Evolutionary conservation across 2,888 invertebrate species (phyloP).

Genomic region (Parelbella ahira): DNA sequence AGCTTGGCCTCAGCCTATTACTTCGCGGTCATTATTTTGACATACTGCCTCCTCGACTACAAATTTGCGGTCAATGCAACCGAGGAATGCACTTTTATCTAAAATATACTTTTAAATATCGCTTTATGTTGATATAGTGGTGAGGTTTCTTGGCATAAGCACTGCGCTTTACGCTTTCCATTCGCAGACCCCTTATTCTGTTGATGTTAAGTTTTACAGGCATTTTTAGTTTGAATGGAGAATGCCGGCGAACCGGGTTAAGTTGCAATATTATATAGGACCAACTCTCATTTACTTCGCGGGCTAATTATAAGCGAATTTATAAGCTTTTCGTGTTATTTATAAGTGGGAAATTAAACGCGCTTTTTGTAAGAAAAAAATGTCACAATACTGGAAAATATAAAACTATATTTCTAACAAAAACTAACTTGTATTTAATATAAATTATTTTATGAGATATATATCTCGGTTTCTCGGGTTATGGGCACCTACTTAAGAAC

Average conservation of each 20-base stretch:
- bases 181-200: slow-evolving; percentile 21
- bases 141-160: slow-evolving; percentile 47
- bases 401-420: too few species aligned
- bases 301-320: slow-evolving; percentile 23
- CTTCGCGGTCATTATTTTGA: slow-evolving; percentile 75
- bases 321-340: slow-evolving; percentile 21
- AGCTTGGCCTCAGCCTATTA: slow-evolving; percentile 49
- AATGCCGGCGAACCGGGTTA: slow-evolving; percentile 20
- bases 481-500: too few species aligned
- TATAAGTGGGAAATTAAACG: slow-evolving; percentile 20
- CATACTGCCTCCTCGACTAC: slow-evolving; percentile 63
- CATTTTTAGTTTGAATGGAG: slow-evolving; percentile 25
- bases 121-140: slow-evolving; percentile 54
- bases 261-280: slow-evolving; percentile 25
- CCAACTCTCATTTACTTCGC: slow-evolving; percentile 17
- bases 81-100: slow-evolving; percentile 64
- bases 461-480: too few species aligned
- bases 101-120: slow-evolving; percentile 65
- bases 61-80: slow-evolving; percentile 73
- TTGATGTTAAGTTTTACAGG: slow-evolving; percentile 21
- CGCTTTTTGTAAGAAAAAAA: too few species aligned
- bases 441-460: too few species aligned
- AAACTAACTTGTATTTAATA: too few species aligned
- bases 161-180: slow-evolving; percentile 31
- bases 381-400: neutral